These are phyloP conservation scores for Pterostichus niger DNA, from an alignment of 2,888 invertebrate genomes.

Conservation along the genomic window DNA sequence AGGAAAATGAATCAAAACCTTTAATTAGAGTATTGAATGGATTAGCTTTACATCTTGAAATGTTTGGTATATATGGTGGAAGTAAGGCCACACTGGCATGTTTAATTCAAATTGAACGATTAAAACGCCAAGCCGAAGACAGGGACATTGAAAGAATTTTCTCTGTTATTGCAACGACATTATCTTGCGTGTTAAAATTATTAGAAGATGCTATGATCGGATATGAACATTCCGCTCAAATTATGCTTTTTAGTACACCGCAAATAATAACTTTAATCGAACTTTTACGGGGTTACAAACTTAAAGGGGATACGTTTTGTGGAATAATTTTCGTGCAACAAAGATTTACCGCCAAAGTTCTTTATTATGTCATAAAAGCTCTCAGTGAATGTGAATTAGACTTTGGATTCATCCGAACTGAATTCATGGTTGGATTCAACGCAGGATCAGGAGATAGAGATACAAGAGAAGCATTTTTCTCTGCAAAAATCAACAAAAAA, in stretches of 20 bases:
- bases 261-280: slow-evolving; percentile 83
- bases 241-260: slow-evolving; percentile 81
- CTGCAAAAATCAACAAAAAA: slow-evolving; percentile 79
- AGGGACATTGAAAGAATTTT: slow-evolving; percentile 72
- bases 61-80: slow-evolving; percentile 81
- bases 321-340: slow-evolving; percentile 87
- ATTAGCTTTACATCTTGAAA: slow-evolving; percentile 76
- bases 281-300: slow-evolving; percentile 81
- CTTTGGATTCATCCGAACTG: slow-evolving; percentile 82
- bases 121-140: slow-evolving; percentile 79
- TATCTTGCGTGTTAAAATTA: slow-evolving; percentile 78
- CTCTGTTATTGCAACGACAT: slow-evolving; percentile 75
- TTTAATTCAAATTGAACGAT: slow-evolving; percentile 82
- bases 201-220: slow-evolving; percentile 79
- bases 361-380: slow-evolving; percentile 84
- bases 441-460: slow-evolving; percentile 79
- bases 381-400: slow-evolving; percentile 77
- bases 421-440: slow-evolving; percentile 87
- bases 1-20: slow-evolving; percentile 71
- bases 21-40: slow-evolving; percentile 72
- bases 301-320: slow-evolving; percentile 79
- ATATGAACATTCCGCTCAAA: slow-evolving; percentile 75
- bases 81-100: slow-evolving; percentile 80
- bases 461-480: slow-evolving; percentile 77
- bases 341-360: slow-evolving; percentile 86